Evolutionary conservation across 1,140 invertebrate species (phyloP), one percentile per base, ranked within the genome.

Genomic region (Pteromalus puparum): DNA sequence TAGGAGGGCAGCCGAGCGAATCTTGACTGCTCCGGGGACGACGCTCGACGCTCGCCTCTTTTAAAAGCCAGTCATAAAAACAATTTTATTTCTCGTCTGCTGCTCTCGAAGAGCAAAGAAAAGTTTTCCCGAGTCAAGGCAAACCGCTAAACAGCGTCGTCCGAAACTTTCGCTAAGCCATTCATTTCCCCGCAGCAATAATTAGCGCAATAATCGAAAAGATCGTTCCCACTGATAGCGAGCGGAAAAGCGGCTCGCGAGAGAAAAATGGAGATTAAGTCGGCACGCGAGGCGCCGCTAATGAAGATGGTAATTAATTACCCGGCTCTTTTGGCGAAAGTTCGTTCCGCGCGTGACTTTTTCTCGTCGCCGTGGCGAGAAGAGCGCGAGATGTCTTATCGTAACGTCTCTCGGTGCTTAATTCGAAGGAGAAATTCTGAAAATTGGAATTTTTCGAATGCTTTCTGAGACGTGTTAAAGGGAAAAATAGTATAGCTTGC

Each of bases 271-370:
- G 48, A 83, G 81, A 83, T 77, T 67, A 67, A 83, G 42, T 77
- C 61, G 28, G 48, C 61, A 38, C 34, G 65, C 21, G 68, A 70
- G 74, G 38, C 2, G 74, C 48, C 28, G 46, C 72, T 82, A 82
- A 82, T 82, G 81, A 82, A 82, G 81, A n/a, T 13, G 68, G 68
- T 26, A 82, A 82, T 82, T 82, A 82, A 82, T 82, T 82, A 75
- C 70, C 81, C 72, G 38, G 10, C 30, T 42, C 12, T 12, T 24
- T 34, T 6, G 28, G 67, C 10, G 61, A 82, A 75, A 75, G 73
- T 75, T 82, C 30, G n/a, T n/a, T 34, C 6, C 30, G 21, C 46
- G 48, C 28, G 61, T n/a, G 38, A 10, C 12, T 74, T 82, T 82
- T 80, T 70, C 9, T 34, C 46, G 24, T 4, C 34, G n/a, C n/a